Evolutionary conservation across 2,113 vertebrate species (phyloP).

Genomic region (Chunga burmeisteri): DNA sequence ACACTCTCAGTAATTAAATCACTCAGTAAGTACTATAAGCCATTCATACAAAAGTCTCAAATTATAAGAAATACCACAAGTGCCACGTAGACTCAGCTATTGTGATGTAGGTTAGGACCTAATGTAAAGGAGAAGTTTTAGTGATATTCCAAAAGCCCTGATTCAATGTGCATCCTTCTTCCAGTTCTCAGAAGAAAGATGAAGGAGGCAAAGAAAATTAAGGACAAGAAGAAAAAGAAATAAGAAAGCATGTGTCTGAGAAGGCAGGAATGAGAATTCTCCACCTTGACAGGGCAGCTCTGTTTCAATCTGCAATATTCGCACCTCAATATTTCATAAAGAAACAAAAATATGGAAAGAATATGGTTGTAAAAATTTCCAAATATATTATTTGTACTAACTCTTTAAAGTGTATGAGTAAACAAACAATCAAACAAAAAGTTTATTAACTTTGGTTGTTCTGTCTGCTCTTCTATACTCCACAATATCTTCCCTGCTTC

Average conservation of each 20-base stretch:
- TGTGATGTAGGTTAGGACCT: not conserved
- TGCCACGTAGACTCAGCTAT: not conserved
- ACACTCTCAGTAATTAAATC: not conserved
- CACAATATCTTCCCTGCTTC: not conserved
- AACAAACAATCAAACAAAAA: not conserved
- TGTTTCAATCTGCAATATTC: not conserved
- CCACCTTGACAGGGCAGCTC: not conserved
- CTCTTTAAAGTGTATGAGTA: not conserved
- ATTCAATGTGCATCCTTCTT: not conserved
- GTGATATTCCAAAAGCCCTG: not conserved
- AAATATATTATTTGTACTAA: not conserved
- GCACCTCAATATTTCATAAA: not conserved
- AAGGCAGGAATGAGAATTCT: not conserved
- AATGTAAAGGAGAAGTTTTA: not conserved
- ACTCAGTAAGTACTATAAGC: not conserved
- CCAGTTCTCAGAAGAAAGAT: not conserved
- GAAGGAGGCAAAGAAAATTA: not conserved
- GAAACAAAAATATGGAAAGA: not conserved
- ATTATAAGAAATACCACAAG: not conserved
- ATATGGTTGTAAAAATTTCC: not conserved
- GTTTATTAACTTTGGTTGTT: not conserved
- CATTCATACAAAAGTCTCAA: not conserved
- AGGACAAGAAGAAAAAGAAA: not conserved
- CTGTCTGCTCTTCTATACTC: not conserved
- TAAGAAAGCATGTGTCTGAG: not conserved